These are phyloP conservation scores for Trididemnum miniatum DNA, from an alignment of 23 tunicate species.

Conservation along the genomic window DNA sequence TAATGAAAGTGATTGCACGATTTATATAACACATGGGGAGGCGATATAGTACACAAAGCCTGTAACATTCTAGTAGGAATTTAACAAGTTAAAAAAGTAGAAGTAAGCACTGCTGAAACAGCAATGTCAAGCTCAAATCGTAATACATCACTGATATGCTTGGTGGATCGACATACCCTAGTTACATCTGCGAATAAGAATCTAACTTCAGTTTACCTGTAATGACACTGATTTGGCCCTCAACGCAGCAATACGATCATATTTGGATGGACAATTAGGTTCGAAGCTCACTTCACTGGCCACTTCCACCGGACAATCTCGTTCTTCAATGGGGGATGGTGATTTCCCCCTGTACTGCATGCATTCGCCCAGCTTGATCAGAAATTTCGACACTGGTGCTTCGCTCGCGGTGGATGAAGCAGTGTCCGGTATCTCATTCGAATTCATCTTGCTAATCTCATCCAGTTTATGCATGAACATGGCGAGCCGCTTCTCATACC, in stretches of 20 bases:
- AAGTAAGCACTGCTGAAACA: no score
- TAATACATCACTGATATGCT: no score
- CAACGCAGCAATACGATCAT: conserved; percentile 64
- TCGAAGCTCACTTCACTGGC: background rate
- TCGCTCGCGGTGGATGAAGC: background rate
- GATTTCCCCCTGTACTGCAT: conserved; percentile 27
- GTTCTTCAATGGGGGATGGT: background rate
- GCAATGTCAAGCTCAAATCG: no score
- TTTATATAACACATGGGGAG: no score
- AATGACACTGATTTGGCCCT: conserved; percentile 66
- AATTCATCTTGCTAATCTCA: background rate
- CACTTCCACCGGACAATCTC: background rate
- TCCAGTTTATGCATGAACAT: conserved; percentile 37
- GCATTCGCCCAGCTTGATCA: conserved; percentile 63
- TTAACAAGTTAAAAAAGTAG: no score
- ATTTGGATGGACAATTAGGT: background rate
- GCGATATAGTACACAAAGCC: no score
- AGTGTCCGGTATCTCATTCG: background rate
- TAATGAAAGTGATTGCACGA: no score
- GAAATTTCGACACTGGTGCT: conserved; percentile 50
- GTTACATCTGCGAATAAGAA: no score
- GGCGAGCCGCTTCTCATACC: conserved; percentile 31
- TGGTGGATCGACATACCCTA: no score
- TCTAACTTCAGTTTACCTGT: conserved; percentile 38
- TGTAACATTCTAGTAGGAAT: no score